Evolutionary conservation across 2,888 invertebrate species (phyloP).

Genomic region (Oxystoma pomonae): DNA sequence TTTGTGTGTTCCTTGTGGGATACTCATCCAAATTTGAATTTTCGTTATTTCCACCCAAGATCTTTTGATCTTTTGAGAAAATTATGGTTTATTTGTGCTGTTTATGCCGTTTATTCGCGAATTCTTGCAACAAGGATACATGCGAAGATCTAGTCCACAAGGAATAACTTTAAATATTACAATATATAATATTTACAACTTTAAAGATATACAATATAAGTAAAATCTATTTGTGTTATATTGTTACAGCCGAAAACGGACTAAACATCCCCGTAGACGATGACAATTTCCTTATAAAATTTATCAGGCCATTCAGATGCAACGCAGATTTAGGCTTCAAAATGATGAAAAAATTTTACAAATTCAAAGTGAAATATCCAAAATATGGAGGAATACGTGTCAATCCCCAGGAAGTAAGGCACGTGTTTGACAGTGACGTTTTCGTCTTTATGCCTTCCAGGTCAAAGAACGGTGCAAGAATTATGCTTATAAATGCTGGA

Average conservation of each 20-base stretch:
- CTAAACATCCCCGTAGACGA: conserved; percentile 62
- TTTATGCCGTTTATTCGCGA: no score
- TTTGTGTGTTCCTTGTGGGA: no score
- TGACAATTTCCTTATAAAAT: conserved; percentile 71
- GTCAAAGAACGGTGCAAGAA: conserved; percentile 62
- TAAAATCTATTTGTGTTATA: no score
- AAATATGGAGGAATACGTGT: conserved; percentile 61
- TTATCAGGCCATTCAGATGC: conserved; percentile 82
- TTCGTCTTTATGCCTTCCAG: conserved; percentile 66
- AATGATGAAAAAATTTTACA: conserved; percentile 69
- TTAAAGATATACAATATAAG: no score
- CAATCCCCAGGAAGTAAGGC: conserved; percentile 58
- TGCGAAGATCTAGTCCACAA: no score
- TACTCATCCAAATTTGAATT: no score
- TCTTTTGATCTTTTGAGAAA: no score
- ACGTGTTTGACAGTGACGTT: conserved; percentile 61
- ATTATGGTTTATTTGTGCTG: no score
- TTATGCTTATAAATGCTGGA: conserved; percentile 67
- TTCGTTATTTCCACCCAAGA: no score
- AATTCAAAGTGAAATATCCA: conserved; percentile 61
- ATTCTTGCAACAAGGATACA: no score
- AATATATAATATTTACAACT: no score
- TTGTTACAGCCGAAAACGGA: conserved; percentile 60
- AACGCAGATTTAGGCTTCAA: conserved; percentile 77
- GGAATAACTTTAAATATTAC: no score